phyloP scores from a whole-genome alignment of 30 jellyfish, hydroid and myxozoan genomes.

The Hydractinia symbiolongicarpus region DNA sequence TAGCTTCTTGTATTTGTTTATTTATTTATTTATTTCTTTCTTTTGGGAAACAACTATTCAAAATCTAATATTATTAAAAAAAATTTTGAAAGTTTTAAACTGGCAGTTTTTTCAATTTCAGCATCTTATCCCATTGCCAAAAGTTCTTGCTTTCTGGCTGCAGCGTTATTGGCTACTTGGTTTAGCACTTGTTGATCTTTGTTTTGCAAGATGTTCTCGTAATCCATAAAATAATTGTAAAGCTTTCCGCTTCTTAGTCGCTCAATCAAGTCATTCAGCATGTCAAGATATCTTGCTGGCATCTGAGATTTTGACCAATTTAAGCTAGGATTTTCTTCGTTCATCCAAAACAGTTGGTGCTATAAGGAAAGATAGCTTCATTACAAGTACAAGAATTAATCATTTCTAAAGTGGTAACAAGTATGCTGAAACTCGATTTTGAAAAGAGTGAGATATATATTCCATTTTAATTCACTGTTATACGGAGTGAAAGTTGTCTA shows the following conservation, averaged over 20 bases:
- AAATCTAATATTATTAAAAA: too few relatives aligned
- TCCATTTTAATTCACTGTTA: too few relatives aligned
- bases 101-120: too few relatives aligned
- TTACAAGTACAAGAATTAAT: too few relatives aligned
- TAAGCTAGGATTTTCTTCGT: background rate
- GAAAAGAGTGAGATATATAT: too few relatives aligned
- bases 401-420: too few relatives aligned
- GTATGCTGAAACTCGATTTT: too few relatives aligned
- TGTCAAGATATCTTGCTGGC: background rate
- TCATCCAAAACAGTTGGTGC: constrained; percentile 10
- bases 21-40: too few relatives aligned
- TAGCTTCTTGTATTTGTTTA: too few relatives aligned
- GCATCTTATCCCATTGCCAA: background rate
- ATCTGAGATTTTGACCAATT: background rate
- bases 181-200: background rate
- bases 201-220: background rate
- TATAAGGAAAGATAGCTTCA: background rate
- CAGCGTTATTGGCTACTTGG: background rate
- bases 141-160: background rate
- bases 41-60: too few relatives aligned
- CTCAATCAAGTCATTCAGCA: constrained; percentile 1
- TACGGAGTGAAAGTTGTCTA: too few relatives aligned
- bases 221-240: background rate
- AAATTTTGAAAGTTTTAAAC: too few relatives aligned
- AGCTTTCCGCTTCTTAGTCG: background rate